A percentile compares a stretch with the other conserved stretches of the same genome.
phyloP scores from a whole-genome alignment of 2,113 vertebrate genomes.

The Donacobius atricapilla region DNA sequence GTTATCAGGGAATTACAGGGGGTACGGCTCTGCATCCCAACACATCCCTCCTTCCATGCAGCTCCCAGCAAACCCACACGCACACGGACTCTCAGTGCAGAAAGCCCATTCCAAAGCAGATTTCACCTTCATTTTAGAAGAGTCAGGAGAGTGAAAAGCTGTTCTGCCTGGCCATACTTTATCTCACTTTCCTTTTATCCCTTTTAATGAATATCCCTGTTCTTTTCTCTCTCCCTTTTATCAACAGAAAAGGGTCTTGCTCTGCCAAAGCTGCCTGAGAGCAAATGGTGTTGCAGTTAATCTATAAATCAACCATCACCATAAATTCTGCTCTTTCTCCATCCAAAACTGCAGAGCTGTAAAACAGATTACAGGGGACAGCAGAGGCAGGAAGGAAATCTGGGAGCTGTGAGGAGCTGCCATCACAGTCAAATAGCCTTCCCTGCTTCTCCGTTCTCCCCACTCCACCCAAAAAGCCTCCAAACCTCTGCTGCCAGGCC shows the following conservation, averaged over 20 bases:
- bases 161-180: constrained; percentile 4
- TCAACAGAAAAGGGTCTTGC: constrained; percentile 35
- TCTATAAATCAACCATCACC: constrained; percentile 59
- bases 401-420: constrained; percentile 34
- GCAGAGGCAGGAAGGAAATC: constrained; percentile 37
- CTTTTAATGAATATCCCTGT: constrained; percentile 21
- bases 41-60: neutral
- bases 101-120: neutral
- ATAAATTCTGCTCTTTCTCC: constrained; percentile 52
- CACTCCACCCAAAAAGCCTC: neutral
- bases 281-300: constrained; percentile 39
- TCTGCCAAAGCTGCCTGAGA: constrained; percentile 56
- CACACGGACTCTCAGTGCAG: neutral
- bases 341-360: constrained; percentile 41
- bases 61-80: neutral
- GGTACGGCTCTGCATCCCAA: constrained; percentile 25
- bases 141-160: neutral
- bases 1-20: constrained; percentile 38
- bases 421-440: neutral
- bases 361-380: constrained; percentile 41
- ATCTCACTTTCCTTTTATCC: constrained; percentile 30
- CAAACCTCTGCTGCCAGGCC: neutral
- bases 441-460: neutral
- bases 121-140: neutral
- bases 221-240: constrained; percentile 25